These are phyloP conservation scores for Triops cancriformis DNA, from an alignment of 1,140 invertebrate species.

Conservation along the genomic window DNA sequence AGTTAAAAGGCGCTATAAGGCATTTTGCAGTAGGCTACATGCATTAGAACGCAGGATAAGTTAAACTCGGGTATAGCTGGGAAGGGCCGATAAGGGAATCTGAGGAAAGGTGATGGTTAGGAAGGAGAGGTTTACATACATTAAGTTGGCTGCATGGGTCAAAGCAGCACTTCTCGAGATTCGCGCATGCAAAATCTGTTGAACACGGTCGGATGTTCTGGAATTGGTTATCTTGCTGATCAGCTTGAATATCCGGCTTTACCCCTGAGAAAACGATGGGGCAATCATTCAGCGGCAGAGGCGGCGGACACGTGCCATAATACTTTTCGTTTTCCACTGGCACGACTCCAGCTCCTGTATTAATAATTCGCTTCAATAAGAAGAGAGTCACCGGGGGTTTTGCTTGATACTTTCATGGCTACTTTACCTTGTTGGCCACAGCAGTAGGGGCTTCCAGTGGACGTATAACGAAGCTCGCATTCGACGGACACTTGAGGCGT, in stretches of 20 bases:
- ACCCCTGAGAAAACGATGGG: neutral
- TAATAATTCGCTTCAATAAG: neutral
- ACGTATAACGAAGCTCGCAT: neutral
- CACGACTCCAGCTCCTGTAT: neutral
- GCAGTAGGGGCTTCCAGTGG: neutral
- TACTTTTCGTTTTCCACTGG: neutral
- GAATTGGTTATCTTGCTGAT: neutral
- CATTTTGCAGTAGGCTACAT: no score
- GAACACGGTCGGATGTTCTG: neutral
- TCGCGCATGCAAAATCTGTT: neutral
- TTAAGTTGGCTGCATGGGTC: neutral
- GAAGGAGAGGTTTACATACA: neutral
- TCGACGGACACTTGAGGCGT: neutral
- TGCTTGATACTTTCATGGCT: neutral
- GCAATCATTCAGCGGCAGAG: neutral
- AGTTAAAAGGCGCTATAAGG: no score
- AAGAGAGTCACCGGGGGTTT: neutral
- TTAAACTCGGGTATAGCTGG: neutral
- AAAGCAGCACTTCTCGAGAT: neutral
- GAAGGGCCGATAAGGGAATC: neutral
- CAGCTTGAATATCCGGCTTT: neutral
- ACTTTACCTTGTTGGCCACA: neutral
- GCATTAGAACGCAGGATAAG: no score
- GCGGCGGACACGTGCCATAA: neutral
- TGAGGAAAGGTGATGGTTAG: neutral